A percentile compares a stretch with the other conserved stretches of the same genome.
Conservation (phyloP, 2,113 vertebrate genomes). For the Sisor rabdophorus region DNA sequence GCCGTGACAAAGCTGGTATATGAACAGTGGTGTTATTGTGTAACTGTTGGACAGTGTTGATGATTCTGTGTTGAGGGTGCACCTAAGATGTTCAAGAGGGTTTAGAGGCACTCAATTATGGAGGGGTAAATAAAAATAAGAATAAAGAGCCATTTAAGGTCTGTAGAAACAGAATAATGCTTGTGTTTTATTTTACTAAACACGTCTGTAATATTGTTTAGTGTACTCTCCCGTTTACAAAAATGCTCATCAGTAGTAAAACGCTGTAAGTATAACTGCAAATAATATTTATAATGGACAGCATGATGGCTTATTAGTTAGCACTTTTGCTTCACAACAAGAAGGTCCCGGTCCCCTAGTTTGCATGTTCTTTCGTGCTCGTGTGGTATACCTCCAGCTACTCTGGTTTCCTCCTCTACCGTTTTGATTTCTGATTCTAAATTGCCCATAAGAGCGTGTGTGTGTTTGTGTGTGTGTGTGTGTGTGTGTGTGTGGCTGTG, state of each 20-base stretch:
- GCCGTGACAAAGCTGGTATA: not conserved
- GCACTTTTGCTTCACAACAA: no score
- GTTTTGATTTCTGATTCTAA: no score
- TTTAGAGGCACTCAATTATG: not conserved
- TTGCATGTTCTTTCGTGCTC: no score
- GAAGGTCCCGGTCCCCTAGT: no score
- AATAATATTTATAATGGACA: not conserved
- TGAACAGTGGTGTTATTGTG: constrained; percentile 39
- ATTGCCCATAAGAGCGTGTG: no score
- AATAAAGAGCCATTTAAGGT: not conserved
- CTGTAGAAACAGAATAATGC: not conserved
- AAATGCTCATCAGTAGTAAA: not conserved
- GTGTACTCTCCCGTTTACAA: not conserved
- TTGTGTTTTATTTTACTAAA: not conserved
- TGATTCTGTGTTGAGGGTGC: constrained; percentile 16
- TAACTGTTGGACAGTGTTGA: constrained; percentile 11
- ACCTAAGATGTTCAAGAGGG: not conserved
- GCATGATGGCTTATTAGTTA: no score
- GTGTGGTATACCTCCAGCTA: no score
- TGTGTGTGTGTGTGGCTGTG: no score
- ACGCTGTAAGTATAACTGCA: no score
- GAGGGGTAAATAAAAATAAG: not conserved
- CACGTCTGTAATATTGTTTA: not conserved
- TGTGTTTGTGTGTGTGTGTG: no score
- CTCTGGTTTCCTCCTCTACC: no score